Base-by-base conservation (phyloP, 2,888 invertebrate species). In the Taphrorychus bicolor region DNA sequence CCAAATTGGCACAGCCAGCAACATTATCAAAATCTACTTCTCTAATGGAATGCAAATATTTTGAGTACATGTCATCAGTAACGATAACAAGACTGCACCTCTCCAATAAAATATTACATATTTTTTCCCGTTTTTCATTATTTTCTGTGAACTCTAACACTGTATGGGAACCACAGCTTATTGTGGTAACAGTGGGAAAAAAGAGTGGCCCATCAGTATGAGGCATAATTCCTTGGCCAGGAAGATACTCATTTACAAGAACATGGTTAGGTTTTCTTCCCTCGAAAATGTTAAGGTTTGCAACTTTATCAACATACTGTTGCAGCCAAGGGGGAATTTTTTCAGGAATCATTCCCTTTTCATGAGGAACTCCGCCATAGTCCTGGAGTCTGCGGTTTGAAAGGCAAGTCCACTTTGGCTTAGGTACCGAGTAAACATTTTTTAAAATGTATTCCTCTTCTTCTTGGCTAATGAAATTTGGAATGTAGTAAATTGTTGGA, bases 211-310 rank as follows among this genome's bases (percentile, higher is more conserved):
- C 99, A 84, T 99, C 99, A 19, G 93, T 89, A 84, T 99, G 98
- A 1, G 98, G 93, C 93, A 98, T 93, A 69, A 98, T 98, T 11
- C 98, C 98, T 83, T 98, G 97, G 0, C 95, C 94, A 0, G 96
- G 86, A 69, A 88, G 81, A 83, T 98, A 98, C 82, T 98, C 98
- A 84, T 98, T 98, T 0, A 98, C 89, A 32, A 98, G 84, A 0
- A 97, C 91, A 84, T 98, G 98, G 82, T 98, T 98, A 0, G 97
- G 92, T 67, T 85, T 86, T 71, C 88, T 88, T 2, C 87, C 87
- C 51, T 86, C 87, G 84, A 96, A 94, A 40, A 91, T 76, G 73
- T 88, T 85, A 4, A 94, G 82, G 7, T 83, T 80, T 72, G 88
- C 85, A 67, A 97, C 87, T 83, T 87, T 90, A 45, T 91, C 85